Evolutionary conservation across 2,888 invertebrate genomes (phyloP).

Genomic region (Xestia c-nigrum): DNA sequence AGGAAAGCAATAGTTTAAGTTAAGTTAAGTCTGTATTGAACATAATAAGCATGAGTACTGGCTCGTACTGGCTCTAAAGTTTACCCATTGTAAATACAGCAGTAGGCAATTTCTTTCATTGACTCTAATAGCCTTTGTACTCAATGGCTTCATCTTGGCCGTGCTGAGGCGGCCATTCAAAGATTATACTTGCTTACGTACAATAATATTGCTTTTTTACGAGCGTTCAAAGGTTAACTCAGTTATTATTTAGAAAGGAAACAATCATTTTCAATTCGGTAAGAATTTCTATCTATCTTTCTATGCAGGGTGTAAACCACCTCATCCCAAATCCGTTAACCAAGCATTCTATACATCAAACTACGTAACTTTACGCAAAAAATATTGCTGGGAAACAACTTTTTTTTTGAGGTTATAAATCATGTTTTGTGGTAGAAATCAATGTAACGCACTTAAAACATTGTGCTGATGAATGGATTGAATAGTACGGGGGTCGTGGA

Average conservation of each 20-base stretch:
- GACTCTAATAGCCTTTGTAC: slow-evolving; percentile 49
- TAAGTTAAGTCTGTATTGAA: slow-evolving; percentile 1
- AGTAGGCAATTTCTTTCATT: slow-evolving; percentile 40
- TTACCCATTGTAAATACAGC: slow-evolving; percentile 44
- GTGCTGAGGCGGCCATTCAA: slow-evolving; percentile 10
- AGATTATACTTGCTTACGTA: slow-evolving; percentile 23
- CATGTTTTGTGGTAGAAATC: no score
- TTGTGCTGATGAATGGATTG: no score
- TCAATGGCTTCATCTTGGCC: slow-evolving; percentile 34
- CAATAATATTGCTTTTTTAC: slow-evolving; percentile 26
- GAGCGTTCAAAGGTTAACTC: slow-evolving; percentile 13
- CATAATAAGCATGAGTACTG: slow-evolving; percentile 16
- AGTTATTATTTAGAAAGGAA: not conserved
- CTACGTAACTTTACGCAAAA: no score
- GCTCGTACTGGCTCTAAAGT: slow-evolving; percentile 25
- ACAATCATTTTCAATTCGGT: not conserved
- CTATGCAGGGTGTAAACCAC: no score
- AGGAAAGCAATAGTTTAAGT: slow-evolving; percentile 5
- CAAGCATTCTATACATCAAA: no score
- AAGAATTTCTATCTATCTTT: no score
- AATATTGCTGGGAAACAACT: no score
- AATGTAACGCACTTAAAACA: no score
- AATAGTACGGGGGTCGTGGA: no score
- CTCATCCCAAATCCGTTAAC: no score
- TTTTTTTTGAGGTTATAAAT: no score